Percentiles rank a stretch among this genome's conserved stretches.
Evolutionary conservation across 2,797 vertebrate genomes (phyloP).

Genomic region (Phylloscopus collybita): DNA sequence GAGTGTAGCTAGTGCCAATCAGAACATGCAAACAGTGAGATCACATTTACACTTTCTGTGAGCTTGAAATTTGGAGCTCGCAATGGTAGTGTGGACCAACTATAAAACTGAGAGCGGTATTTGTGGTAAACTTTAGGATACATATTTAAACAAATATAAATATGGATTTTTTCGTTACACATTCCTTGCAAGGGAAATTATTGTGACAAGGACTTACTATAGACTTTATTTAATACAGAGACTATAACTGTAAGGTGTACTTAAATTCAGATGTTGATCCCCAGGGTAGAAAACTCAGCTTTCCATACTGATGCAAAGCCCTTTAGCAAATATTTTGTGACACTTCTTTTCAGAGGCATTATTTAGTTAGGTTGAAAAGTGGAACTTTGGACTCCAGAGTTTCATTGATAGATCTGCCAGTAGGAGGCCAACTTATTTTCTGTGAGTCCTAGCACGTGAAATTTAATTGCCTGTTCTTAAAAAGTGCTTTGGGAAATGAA

Average conservation of each 20-base stretch:
- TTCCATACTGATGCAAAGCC: neutral
- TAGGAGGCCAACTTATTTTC: neutral
- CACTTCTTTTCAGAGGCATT: neutral
- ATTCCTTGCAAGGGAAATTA: neutral
- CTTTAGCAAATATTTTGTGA: neutral
- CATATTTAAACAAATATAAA: neutral
- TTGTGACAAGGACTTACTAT: neutral
- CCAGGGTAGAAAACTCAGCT: neutral
- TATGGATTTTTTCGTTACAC: neutral
- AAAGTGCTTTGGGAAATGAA: neutral
- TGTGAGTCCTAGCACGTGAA: neutral
- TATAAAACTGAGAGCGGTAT: neutral
- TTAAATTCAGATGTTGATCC: neutral
- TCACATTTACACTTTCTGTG: neutral
- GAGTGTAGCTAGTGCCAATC: neutral
- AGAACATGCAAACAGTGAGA: neutral
- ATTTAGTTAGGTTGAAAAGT: neutral
- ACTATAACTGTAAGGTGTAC: neutral
- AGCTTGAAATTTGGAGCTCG: fast-evolving
- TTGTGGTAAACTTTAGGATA: neutral
- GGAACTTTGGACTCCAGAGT: neutral
- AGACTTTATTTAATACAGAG: neutral
- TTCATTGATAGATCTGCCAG: neutral
- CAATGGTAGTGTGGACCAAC: neutral
- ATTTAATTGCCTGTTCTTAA: neutral